Conservation (phyloP, 1,140 invertebrate genomes). For the Sinonovacula constricta region DNA sequence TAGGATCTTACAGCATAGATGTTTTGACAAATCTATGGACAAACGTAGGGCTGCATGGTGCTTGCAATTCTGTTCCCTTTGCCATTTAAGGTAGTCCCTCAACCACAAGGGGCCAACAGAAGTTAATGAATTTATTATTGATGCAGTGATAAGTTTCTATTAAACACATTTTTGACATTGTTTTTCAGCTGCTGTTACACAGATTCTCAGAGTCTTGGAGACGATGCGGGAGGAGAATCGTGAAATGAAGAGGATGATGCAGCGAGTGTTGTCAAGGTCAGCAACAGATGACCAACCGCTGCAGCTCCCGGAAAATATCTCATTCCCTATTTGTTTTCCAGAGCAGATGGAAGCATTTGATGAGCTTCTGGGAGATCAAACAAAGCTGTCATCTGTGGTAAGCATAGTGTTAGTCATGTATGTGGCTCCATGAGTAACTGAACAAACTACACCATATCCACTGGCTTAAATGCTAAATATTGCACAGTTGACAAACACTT, state of each 20-base stretch:
- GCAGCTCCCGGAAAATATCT: not conserved
- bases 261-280: not conserved
- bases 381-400: not conserved
- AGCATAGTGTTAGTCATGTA: not conserved
- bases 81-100: no score
- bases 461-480: slow-evolving; percentile 2
- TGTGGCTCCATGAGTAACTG: not conserved
- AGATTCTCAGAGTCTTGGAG: not conserved
- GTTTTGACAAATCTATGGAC: slow-evolving; percentile 1
- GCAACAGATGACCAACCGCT: not conserved
- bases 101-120: no score
- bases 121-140: not conserved
- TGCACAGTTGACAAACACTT: slow-evolving; percentile 14
- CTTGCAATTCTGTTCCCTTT: no score
- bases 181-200: not conserved
- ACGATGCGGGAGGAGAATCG: not conserved
- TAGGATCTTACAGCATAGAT: not conserved
- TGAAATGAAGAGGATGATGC: not conserved
- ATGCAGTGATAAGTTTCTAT: not conserved
- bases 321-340: not conserved
- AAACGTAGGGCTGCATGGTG: no score
- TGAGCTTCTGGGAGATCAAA: not conserved
- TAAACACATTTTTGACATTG: not conserved
- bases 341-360: not conserved
- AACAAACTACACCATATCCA: not conserved